phyloP scores from a whole-genome alignment of 2,797 vertebrate genomes.

The Manis pentadactyla region DNA sequence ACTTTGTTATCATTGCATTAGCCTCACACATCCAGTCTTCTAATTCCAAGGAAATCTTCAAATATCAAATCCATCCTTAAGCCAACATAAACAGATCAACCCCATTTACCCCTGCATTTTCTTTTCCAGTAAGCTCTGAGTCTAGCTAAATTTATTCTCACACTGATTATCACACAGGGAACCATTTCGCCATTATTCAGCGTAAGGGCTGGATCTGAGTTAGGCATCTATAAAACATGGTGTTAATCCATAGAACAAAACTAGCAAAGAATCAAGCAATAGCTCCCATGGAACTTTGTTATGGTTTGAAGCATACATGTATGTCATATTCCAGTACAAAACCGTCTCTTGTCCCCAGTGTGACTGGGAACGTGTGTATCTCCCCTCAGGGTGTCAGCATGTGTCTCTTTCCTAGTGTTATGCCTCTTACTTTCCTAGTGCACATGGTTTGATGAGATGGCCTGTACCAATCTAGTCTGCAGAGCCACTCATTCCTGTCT shows the following conservation, averaged over 20 bases:
- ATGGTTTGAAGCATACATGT: not conserved
- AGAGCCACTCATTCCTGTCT: not conserved
- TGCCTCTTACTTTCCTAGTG: not conserved
- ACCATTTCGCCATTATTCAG: not conserved
- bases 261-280: not conserved
- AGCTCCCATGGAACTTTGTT: not conserved
- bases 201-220: not conserved
- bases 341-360: not conserved
- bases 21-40: not conserved
- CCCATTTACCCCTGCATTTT: not conserved
- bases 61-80: not conserved
- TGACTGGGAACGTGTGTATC: rapidly evolving
- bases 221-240: not conserved
- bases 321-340: not conserved
- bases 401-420: not conserved
- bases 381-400: not conserved
- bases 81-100: not conserved
- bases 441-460: not conserved
- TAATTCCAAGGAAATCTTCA: not conserved
- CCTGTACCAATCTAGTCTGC: not conserved
- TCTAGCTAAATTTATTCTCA: not conserved
- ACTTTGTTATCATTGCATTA: not conserved
- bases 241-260: not conserved
- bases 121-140: not conserved
- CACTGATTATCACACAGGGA: not conserved